Base-by-base conservation (phyloP, 2,113 vertebrate species). In the Chloropsis cyanopogon region DNA sequence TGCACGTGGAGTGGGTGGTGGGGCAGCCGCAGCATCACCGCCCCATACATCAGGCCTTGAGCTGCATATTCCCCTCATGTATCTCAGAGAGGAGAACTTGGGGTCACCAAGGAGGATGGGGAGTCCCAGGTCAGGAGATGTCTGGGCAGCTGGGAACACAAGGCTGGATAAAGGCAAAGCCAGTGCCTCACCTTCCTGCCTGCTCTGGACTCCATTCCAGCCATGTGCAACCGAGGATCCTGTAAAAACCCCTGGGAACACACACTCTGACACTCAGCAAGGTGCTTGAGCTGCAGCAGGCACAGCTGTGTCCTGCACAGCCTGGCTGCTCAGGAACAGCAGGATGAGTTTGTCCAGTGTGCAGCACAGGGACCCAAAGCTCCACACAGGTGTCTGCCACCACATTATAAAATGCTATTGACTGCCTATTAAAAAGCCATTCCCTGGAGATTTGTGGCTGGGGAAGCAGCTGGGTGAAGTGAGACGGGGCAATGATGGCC, bases 1-100 rank as follows among this genome's bases (percentile, higher is more conserved):
- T 20, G 24, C 1, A 4, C 9, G 14, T 11, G 25, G 29, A 25
- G 14, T 0, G 0, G 17, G n/a, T 5, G 2, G 23, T 33, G 25
- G 20, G 59, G 50, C 50, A 77, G 47, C 21, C 64, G 26, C 59
- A 47, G 31, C 18, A 78, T 15, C 2, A 2, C 10, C 6, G 4
- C 46, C n/a, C 2, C 2, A 4, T 22, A 22, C 1, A 3, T 10
- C 0, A 1, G 12, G 9, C n/a, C 7, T 31, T 87, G 20, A 59
- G 33, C 65, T 49, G 52, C 65, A 10, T 14, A 22, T 11, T 83
- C 22, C 5, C 17, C 26, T 86, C 10, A 3, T 53, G 19, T 37
- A 42, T 59, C 54, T 81, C 42, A 25, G 11, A 46, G 54, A 76
- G 37, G 10, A 24, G 46, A 85, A 64, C 49, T 37, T 6, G 14